Base-by-base conservation (phyloP, 2,888 invertebrate species). In the Lagria hirta region DNA sequence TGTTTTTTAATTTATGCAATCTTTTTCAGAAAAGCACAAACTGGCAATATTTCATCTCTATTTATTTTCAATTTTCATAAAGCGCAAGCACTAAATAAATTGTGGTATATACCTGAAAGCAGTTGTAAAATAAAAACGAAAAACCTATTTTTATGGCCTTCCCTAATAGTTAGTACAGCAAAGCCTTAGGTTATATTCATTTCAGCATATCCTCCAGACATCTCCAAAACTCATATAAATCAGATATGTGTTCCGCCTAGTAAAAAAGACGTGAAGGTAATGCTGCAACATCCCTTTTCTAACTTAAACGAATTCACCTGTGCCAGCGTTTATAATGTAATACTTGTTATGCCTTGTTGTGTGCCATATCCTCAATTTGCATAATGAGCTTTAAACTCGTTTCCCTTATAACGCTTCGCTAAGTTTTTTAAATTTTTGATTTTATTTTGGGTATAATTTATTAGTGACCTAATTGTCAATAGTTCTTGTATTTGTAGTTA, bases 331-430 rank as follows among this genome's bases (percentile, higher is more conserved):
- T 33, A 47, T 51, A 49, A 52, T 49, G 51, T 49, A 27, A 41
- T 27, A 46, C 51, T 57, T 53, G 49, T 52, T 52, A 42, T 48
- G 51, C 49, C 54, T 56, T 54, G 51, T 55, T 60, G 55, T 55
- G 52, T 53, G 54, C 52, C 48, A 54, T 57, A 59, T n/a, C n/a
- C 53, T 58, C 52, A 52, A 60, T 62, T 60, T 60, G 51, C 60
- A 60, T 60, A 60, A 60, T 60, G 49, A 58, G 55, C 48, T 53
- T 49, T 49, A 53, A 53, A 49, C 44, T 55, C n/a, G n/a, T n/a
- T n/a, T n/a, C n/a, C n/a, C n/a, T n/a, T n/a, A n/a, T n/a, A n/a
- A n/a, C n/a, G n/a, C n/a, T n/a, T n/a, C n/a, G n/a, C n/a, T n/a
- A n/a, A n/a, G n/a, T n/a, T n/a, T n/a, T n/a, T n/a, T n/a, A n/a